Conservation (phyloP, 2,888 invertebrate genomes). For the Psococerastis gibbosa region DNA sequence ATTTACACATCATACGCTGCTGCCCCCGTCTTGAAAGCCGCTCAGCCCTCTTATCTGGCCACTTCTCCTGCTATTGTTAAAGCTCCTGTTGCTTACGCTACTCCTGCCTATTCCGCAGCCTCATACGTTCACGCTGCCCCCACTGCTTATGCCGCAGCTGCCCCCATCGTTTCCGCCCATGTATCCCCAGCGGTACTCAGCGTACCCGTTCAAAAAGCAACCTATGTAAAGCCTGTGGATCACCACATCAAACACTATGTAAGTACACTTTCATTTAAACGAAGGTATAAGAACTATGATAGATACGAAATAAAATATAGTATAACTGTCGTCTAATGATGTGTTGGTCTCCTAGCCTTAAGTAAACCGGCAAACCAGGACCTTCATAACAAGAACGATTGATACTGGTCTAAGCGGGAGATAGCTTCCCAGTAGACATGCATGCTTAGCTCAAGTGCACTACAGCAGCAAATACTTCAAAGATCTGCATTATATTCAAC, state of each 20-base stretch:
- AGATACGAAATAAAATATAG: too few relatives aligned
- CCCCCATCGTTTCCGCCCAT: background rate
- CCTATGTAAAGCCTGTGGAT: constrained; percentile 6
- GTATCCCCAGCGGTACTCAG: background rate
- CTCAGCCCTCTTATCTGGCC: background rate
- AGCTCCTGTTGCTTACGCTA: background rate
- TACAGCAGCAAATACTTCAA: too few relatives aligned
- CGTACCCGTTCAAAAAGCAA: constrained; percentile 4
- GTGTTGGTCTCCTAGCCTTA: too few relatives aligned
- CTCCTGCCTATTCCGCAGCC: background rate
- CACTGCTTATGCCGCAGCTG: background rate
- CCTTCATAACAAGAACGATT: too few relatives aligned
- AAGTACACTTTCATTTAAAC: constrained; percentile 2
- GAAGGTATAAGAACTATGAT: background rate
- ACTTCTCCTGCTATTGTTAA: background rate
- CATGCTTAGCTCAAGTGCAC: too few relatives aligned
- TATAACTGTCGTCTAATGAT: too few relatives aligned
- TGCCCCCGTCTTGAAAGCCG: background rate
- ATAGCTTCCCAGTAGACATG: too few relatives aligned
- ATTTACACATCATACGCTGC: constrained; percentile 8
- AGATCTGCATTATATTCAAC: too few relatives aligned
- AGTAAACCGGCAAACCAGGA: too few relatives aligned
- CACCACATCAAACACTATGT: constrained; percentile 9
- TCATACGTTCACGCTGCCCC: background rate
- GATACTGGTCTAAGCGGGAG: too few relatives aligned